Evolutionary conservation across 2,113 vertebrate species (phyloP).

Genomic region (Laticauda laticaudata): DNA sequence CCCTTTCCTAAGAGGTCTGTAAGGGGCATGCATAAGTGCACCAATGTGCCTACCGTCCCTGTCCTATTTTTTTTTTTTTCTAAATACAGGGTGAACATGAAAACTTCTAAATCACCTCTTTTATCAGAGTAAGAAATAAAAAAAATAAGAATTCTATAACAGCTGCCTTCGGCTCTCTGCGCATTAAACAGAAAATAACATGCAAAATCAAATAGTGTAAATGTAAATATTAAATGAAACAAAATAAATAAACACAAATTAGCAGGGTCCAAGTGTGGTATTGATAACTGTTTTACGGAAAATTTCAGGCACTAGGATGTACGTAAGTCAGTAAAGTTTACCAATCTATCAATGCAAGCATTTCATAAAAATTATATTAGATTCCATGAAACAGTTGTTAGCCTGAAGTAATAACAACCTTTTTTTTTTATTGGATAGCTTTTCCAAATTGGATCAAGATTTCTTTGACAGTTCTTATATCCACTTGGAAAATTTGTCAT

Average conservation of each 20-base stretch:
- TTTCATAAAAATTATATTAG: neutral
- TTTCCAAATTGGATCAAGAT: neutral
- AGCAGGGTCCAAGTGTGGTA: neutral
- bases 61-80: too few species aligned
- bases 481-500: neutral
- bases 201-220: slow-evolving; percentile 39
- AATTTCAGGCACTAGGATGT: slow-evolving; percentile 11
- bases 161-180: slow-evolving; percentile 6
- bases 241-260: neutral
- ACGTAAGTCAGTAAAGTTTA: slow-evolving; percentile 43
- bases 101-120: neutral
- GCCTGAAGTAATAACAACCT: slow-evolving; percentile 2
- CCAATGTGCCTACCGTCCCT: too few species aligned
- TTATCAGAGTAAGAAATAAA: slow-evolving; percentile 15
- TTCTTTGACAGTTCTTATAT: neutral
- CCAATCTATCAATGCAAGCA: slow-evolving; percentile 6
- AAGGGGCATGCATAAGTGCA: too few species aligned
- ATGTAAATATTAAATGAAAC: slow-evolving; percentile 12
- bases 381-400: slow-evolving; percentile 33
- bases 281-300: slow-evolving; percentile 18
- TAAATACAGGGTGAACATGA: slow-evolving; percentile 9
- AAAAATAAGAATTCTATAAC: slow-evolving; percentile 21
- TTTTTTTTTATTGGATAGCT: neutral
- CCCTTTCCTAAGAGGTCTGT: too few species aligned
- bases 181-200: slow-evolving; percentile 26